These are phyloP conservation scores for Cylas formicarius DNA, from an alignment of 1,140 invertebrate species.

Conservation along the genomic window DNA sequence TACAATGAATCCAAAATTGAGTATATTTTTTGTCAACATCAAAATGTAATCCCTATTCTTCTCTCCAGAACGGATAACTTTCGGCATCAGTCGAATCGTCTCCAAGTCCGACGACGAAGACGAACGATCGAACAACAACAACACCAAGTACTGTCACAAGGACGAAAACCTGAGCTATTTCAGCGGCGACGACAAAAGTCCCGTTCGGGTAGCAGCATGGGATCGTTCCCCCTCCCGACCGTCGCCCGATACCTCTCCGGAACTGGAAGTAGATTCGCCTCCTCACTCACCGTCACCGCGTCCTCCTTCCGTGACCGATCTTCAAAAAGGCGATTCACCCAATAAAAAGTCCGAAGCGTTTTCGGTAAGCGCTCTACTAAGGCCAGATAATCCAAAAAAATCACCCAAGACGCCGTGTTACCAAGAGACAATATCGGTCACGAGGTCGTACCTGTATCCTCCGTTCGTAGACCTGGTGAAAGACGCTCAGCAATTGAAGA, in stretches of 20 bases:
- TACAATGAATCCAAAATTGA: too few species aligned
- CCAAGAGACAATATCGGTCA: conserved; percentile 48
- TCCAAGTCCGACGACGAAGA: conserved; percentile 52
- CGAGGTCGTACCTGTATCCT: conserved; percentile 55
- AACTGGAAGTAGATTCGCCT: conserved; percentile 63
- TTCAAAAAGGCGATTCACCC: conserved; percentile 39
- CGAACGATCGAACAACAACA: conserved; percentile 42
- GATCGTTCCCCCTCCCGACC: conserved; percentile 48
- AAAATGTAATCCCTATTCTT: too few species aligned
- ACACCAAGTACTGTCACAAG: conserved; percentile 28
- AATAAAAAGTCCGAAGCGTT: conserved; percentile 69
- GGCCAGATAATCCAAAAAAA: conserved; percentile 64
- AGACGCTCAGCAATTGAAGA: conserved; percentile 43
- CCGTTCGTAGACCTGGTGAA: conserved; percentile 50
- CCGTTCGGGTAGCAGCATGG: conserved; percentile 31
- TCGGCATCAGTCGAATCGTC: conserved; percentile 63
- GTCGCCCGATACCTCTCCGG: conserved; percentile 50
- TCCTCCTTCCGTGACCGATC: conserved; percentile 45
- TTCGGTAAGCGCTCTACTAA: conserved; percentile 67
- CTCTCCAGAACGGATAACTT: conserved; percentile 62
- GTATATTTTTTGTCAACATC: too few species aligned
- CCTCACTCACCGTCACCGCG: conserved; percentile 46
- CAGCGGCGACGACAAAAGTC: conserved; percentile 31
- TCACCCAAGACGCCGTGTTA: conserved; percentile 47
- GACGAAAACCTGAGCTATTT: conserved; percentile 26